These are phyloP conservation scores for Meiosimyza platycephala DNA, from an alignment of 2,888 invertebrate genomes.

Conservation along the genomic window DNA sequence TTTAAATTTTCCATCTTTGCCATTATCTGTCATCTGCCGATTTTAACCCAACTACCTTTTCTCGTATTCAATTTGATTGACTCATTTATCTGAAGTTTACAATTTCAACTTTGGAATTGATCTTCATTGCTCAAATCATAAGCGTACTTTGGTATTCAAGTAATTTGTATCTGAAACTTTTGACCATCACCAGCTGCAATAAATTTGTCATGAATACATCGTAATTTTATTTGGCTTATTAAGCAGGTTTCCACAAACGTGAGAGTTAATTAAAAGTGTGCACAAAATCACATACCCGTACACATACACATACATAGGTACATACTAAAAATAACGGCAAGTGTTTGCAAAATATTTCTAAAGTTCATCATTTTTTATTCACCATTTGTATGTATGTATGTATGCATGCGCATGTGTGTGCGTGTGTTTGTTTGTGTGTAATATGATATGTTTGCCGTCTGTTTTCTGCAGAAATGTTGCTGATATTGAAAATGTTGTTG, in stretches of 20 bases:
- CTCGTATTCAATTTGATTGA: no score
- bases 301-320: background rate
- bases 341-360: constrained; percentile 37
- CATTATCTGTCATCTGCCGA: no score
- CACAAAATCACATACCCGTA: background rate
- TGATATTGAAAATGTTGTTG: constrained; percentile 27
- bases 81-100: no score
- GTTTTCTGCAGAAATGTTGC: constrained; percentile 38
- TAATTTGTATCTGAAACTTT: no score
- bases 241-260: background rate
- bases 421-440: constrained; percentile 22
- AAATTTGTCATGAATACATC: background rate
- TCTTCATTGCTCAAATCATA: no score
- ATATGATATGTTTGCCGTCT: constrained; percentile 39
- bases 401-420: constrained; percentile 28
- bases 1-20: no score
- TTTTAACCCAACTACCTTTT: no score
- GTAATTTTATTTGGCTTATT: background rate
- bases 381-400: background rate
- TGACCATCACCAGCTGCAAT: no score
- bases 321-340: constrained; percentile 21
- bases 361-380: constrained; percentile 32
- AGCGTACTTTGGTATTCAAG: no score
- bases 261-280: constrained; percentile 7
- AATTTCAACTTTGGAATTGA: no score